Conservation (phyloP, 2,888 invertebrate species). For the Meloe dianella region DNA sequence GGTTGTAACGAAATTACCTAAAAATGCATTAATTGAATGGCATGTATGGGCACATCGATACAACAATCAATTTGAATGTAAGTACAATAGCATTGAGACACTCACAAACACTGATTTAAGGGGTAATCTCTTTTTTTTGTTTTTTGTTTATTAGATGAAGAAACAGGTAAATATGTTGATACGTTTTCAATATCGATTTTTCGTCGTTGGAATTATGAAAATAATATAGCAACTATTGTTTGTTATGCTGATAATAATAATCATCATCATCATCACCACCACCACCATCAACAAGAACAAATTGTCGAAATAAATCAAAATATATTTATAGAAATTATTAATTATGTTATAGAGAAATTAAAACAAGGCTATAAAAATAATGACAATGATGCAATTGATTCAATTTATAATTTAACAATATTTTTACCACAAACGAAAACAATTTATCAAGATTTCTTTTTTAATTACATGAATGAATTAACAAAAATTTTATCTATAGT, state of each 20-base stretch:
- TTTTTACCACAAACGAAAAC: conserved; percentile 74
- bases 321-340: conserved; percentile 64
- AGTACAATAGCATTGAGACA: too few relatives aligned
- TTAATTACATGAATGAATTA: conserved; percentile 60
- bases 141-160: conserved; percentile 78
- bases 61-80: conserved; percentile 87
- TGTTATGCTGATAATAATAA: conserved; percentile 71
- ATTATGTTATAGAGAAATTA: conserved; percentile 62
- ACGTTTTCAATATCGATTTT: conserved; percentile 84
- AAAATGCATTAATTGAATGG: conserved; percentile 86
- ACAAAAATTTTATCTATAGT: conserved; percentile 66
- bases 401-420: conserved; percentile 76
- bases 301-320: conserved; percentile 56
- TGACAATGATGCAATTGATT: conserved; percentile 59
- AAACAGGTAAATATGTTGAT: conserved; percentile 85
- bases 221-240: conserved; percentile 84
- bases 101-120: background rate
- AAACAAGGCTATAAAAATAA: conserved; percentile 60
- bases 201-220: conserved; percentile 88
- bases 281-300: too few relatives aligned
- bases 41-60: conserved; percentile 90
- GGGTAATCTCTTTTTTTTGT: background rate
- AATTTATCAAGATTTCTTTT: conserved; percentile 59
- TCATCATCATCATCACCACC: conserved; percentile 44
- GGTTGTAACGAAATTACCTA: conserved; percentile 81